Base-by-base conservation (phyloP, 2,888 invertebrate species). In the Oscheius sp. region DNA sequence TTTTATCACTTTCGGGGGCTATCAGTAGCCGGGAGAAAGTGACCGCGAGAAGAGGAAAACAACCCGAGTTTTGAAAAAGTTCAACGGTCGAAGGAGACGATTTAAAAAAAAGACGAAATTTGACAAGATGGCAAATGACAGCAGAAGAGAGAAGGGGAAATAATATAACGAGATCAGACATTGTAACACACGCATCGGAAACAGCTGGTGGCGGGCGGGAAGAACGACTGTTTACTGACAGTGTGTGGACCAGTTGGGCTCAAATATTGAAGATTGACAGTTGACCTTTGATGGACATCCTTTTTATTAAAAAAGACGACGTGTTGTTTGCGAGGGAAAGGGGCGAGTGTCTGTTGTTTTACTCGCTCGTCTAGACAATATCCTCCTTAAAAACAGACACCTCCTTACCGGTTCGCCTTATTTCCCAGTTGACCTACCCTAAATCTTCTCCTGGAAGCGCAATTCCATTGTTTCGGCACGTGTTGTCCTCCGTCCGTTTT, bases 401-500 rank as follows among this genome's bases (percentile, higher is more conserved):
- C 35, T 35, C 35, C 35, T 35, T 9, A 35, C 35, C 35, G 35
- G 52, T 18, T 52, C 52, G 52, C 9, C 35, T 9, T 35, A 35
- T 35, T 35, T 35, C 3, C 35, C 9, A 35, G 35, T 9, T 35
- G 35, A 35, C 35, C 3, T 9, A 35, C 35, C 35, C 35, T 29
- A 25, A 13, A 29, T 58, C 29, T 49, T 21, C 25, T 25, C 55
- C 49, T 16, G 49, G 16, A 49, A 13, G 18, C 16, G 49, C 49
- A n/a, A n/a, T 18, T 13, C 18, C 49, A 49, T n/a, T n/a, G 49
- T 49, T 2, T 49, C 49, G 35, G 35, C 16, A 25, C 16, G 55
- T 18, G 21, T 12, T 61, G 61, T 61, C 61, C 66, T 2, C 49
- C 18, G 23, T 64, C n/a, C 25, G 23, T 23, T 25, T 52, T 25